A percentile compares a stretch with the other conserved stretches of the same genome.
phyloP scores from a whole-genome alignment of 2,113 vertebrate species.

The Chelonoidis abingdonii region DNA sequence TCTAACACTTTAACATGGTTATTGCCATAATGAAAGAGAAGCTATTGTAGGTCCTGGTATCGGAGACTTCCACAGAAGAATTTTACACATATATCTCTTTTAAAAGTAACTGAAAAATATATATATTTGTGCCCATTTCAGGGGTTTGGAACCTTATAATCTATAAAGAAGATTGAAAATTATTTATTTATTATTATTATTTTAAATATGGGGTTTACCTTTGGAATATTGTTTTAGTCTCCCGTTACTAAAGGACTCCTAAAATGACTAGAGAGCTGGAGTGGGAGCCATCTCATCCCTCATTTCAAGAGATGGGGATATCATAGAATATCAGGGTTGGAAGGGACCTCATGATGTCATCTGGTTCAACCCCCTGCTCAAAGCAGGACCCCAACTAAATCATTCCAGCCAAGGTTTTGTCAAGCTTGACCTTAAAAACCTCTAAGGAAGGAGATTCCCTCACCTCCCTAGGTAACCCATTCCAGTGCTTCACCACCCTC shows the following conservation, averaged over 20 bases:
- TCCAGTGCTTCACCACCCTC: too few relatives aligned
- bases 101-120: not conserved
- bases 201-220: not conserved
- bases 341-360: too few relatives aligned
- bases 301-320: not conserved
- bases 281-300: not conserved
- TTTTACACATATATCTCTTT: not conserved
- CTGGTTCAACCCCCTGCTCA: too few relatives aligned
- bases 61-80: not conserved
- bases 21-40: not conserved
- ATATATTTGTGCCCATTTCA: not conserved
- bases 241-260: not conserved
- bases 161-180: not conserved
- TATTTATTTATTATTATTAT: not conserved
- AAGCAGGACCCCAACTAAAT: too few relatives aligned
- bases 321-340: too few relatives aligned
- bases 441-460: too few relatives aligned
- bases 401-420: too few relatives aligned
- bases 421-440: too few relatives aligned
- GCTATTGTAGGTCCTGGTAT: accelerated
- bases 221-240: not conserved
- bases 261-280: not conserved
- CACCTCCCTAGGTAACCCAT: too few relatives aligned
- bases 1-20: not conserved
- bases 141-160: not conserved